phyloP scores from a whole-genome alignment of 2,888 invertebrate species.

The Hypena proboscidalis region DNA sequence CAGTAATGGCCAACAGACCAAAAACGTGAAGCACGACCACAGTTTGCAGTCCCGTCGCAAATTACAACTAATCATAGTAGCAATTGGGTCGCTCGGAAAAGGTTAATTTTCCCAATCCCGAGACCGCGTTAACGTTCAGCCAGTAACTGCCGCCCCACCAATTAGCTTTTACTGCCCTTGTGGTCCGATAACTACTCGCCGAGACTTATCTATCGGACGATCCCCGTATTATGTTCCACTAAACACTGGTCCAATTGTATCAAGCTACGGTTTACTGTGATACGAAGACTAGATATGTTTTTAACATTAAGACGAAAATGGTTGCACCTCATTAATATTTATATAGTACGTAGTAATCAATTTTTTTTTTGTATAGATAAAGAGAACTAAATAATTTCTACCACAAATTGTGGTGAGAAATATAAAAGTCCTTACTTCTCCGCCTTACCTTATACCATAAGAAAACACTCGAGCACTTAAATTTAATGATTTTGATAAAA shows the following conservation, averaged over 20 bases:
- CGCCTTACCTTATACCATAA: not conserved
- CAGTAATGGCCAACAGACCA: slow-evolving; percentile 41
- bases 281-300: too few species aligned
- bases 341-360: too few species aligned
- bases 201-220: slow-evolving; percentile 75
- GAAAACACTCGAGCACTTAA: slow-evolving; percentile 2
- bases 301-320: too few species aligned
- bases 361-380: too few species aligned
- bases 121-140: slow-evolving; percentile 61
- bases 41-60: slow-evolving; percentile 62
- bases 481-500: slow-evolving; percentile 21
- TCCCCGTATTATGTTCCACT: slow-evolving; percentile 65
- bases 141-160: slow-evolving; percentile 73
- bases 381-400: too few species aligned
- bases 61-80: slow-evolving; percentile 79
- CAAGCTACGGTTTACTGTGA: too few species aligned
- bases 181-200: slow-evolving; percentile 75
- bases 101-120: slow-evolving; percentile 79
- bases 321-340: too few species aligned
- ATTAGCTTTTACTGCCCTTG: slow-evolving; percentile 82
- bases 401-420: too few species aligned
- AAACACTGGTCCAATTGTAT: slow-evolving; percentile 57
- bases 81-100: slow-evolving; percentile 75
- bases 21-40: slow-evolving; percentile 51
- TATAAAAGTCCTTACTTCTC: too few species aligned